Evolutionary conservation across 2,888 invertebrate genomes (phyloP).

Genomic region (Caenorhabditis parvicauda): DNA sequence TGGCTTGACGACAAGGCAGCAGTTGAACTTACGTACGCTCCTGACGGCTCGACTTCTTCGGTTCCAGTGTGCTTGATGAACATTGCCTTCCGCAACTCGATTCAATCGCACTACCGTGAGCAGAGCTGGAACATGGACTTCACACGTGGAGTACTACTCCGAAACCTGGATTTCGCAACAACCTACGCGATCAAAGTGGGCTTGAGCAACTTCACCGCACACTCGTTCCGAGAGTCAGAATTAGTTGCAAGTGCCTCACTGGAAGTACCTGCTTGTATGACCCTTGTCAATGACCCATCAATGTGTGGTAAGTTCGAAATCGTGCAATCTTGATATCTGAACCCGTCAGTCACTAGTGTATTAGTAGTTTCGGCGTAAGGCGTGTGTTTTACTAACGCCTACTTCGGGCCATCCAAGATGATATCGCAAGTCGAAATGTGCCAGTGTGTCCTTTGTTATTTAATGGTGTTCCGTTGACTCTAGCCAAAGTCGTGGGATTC

Average conservation of each 20-base stretch:
- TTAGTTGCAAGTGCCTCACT: constrained; percentile 8
- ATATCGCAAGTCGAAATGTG: no score
- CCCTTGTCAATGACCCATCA: constrained; percentile 28
- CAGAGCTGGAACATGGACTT: constrained; percentile 16
- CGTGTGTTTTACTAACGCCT: no score
- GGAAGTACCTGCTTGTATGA: constrained; percentile 25
- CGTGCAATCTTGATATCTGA: constrained; percentile 13
- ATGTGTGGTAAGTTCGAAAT: constrained; percentile 37
- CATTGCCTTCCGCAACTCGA: constrained; percentile 13
- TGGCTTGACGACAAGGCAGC: constrained; percentile 41
- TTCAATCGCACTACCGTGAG: constrained; percentile 11
- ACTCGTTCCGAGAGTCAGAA: no score
- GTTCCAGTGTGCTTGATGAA: constrained; percentile 17
- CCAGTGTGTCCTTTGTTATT: no score
- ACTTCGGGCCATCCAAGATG: no score
- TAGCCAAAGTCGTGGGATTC: no score
- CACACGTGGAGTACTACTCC: constrained; percentile 25
- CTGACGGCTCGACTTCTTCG: constrained; percentile 3
- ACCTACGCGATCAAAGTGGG: constrained; percentile 20
- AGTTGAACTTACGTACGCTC: constrained; percentile 15
- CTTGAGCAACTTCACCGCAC: background rate
- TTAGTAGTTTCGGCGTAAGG: no score
- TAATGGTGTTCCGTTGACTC: no score
- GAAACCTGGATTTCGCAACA: constrained; percentile 29
- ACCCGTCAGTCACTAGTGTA: no score